Conservation (phyloP, 2,113 vertebrate genomes). For the Lanius collurio region DNA sequence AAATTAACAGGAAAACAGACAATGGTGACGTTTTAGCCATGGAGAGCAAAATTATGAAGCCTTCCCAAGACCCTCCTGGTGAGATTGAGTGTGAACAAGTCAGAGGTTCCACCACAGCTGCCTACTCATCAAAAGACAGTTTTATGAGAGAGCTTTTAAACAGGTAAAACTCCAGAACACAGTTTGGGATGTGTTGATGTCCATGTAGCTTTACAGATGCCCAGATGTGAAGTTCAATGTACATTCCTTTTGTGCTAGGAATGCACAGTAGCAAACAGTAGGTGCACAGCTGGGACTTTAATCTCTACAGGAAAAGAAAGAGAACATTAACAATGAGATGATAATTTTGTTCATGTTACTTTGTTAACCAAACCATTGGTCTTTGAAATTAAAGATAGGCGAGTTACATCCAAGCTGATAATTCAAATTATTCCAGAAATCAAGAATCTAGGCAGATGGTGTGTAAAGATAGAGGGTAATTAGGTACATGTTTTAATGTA, state of each 20-base stretch:
- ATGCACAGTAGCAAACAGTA: background rate
- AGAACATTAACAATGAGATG: slow-evolving; percentile 28
- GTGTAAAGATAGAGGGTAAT: slow-evolving; percentile 51
- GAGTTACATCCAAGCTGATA: slow-evolving; percentile 55
- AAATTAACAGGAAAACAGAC: slow-evolving; percentile 59
- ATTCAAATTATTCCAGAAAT: slow-evolving; percentile 48
- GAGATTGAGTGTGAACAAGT: slow-evolving; percentile 48
- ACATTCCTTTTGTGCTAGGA: background rate
- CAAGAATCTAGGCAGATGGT: slow-evolving; percentile 38
- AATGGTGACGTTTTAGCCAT: slow-evolving; percentile 58
- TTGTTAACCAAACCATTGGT: slow-evolving; percentile 66
- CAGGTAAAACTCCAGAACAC: slow-evolving; percentile 73
- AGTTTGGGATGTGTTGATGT: background rate
- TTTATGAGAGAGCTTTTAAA: slow-evolving; percentile 87
- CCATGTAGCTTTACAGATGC: background rate
- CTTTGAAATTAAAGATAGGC: slow-evolving; percentile 72
- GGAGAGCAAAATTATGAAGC: slow-evolving; percentile 43
- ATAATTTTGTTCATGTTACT: slow-evolving; percentile 59
- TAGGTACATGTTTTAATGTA: slow-evolving; percentile 15
- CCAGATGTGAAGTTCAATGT: background rate
- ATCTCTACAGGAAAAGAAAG: background rate
- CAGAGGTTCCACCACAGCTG: slow-evolving; percentile 39
- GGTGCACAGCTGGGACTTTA: slow-evolving; percentile 8
- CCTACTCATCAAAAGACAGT: slow-evolving; percentile 77
- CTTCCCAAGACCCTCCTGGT: background rate